phyloP scores from a whole-genome alignment of 2,113 vertebrate species.

The Scalopus aquaticus region DNA sequence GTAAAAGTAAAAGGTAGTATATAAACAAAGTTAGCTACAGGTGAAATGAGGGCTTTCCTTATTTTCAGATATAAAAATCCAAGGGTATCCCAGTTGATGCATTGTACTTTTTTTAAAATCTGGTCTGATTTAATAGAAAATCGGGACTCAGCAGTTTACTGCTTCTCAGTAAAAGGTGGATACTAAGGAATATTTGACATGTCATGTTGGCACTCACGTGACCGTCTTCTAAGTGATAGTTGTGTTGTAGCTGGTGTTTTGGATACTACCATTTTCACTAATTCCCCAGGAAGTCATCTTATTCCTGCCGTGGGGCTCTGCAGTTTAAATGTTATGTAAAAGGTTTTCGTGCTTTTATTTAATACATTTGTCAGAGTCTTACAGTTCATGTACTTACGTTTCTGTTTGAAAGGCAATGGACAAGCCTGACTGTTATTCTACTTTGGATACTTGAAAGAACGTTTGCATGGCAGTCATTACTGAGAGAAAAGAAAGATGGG shows the following conservation, averaged over 20 bases:
- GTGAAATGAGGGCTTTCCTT: neutral
- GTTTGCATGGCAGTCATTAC: neutral
- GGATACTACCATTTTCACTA: neutral
- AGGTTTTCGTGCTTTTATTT: neutral
- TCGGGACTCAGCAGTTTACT: neutral
- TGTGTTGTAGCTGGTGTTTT: neutral
- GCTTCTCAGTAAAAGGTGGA: neutral
- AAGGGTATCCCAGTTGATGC: neutral
- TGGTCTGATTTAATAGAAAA: neutral
- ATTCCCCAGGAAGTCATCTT: neutral
- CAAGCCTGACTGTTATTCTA: neutral
- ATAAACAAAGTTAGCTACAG: no score
- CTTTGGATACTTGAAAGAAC: neutral
- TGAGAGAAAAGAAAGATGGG: neutral
- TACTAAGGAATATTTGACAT: neutral
- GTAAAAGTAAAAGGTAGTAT: no score
- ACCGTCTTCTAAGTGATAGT: neutral
- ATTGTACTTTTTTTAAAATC: neutral
- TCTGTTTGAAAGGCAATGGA: neutral
- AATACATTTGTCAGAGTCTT: neutral
- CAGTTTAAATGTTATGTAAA: conserved; percentile 11
- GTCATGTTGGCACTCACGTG: neutral
- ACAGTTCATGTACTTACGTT: neutral
- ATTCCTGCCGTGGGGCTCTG: neutral
- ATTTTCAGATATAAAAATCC: conserved; percentile 42